Conservation (phyloP, 1,140 invertebrate genomes). For the Drepana arcuata region DNA sequence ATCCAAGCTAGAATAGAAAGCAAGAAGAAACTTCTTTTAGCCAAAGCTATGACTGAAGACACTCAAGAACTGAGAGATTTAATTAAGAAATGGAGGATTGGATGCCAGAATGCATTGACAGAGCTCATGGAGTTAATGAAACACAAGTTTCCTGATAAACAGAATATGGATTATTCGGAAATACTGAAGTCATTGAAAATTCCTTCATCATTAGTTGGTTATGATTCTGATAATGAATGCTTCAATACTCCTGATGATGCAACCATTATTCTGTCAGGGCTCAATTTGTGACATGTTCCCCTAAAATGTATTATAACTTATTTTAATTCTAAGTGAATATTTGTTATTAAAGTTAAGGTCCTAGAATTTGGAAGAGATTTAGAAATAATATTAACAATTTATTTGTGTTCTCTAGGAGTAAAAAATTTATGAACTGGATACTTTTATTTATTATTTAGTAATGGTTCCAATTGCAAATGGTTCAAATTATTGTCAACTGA, state of each 20-base stretch:
- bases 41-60: slow-evolving; percentile 40
- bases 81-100: slow-evolving; percentile 60
- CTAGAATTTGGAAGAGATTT: too few species aligned
- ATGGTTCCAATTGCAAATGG: too few species aligned
- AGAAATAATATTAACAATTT: too few species aligned
- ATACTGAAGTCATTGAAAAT: slow-evolving; percentile 57
- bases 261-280: slow-evolving; percentile 33
- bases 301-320: too few species aligned
- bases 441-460: too few species aligned
- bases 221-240: slow-evolving; percentile 55
- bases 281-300: too few species aligned
- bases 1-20: slow-evolving; percentile 41
- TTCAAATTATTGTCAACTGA: too few species aligned
- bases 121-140: slow-evolving; percentile 56
- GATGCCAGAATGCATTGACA: slow-evolving; percentile 53
- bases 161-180: slow-evolving; percentile 51
- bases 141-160: slow-evolving; percentile 42
- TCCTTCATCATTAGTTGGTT: slow-evolving; percentile 46
- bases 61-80: slow-evolving; percentile 44
- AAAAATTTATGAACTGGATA: too few species aligned
- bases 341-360: too few species aligned
- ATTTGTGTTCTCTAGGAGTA: too few species aligned
- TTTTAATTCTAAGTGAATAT: too few species aligned
- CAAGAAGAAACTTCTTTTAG: slow-evolving; percentile 49
- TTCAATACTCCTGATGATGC: slow-evolving; percentile 48